phyloP scores from a whole-genome alignment of 2,113 vertebrate species.

The Protomyctophum bolini region DNA sequence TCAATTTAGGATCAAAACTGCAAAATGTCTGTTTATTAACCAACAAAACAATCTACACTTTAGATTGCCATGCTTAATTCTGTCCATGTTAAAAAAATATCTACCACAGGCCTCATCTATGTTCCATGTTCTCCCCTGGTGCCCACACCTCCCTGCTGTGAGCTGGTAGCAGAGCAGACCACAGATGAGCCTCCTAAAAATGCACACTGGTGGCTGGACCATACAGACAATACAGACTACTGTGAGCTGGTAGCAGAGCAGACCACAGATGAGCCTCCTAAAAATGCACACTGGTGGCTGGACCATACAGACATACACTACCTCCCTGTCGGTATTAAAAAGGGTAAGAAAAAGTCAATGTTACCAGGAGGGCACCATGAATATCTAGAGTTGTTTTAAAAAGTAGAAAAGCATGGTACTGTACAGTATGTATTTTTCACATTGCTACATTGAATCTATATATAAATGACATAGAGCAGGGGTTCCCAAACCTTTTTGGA shows the following conservation, averaged over 20 bases:
- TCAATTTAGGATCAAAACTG: no score
- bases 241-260: slow-evolving; percentile 16
- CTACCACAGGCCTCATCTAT: slow-evolving; percentile 77
- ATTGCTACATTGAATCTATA: no score
- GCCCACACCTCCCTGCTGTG: neutral
- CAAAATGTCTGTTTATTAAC: no score
- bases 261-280: neutral
- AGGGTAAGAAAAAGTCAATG: slow-evolving; percentile 65
- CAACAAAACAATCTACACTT: no score
- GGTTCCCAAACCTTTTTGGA: no score
- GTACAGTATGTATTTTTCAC: no score
- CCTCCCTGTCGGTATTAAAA: slow-evolving; percentile 76
- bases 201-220: slow-evolving; percentile 71
- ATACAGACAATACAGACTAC: slow-evolving; percentile 47
- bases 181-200: slow-evolving; percentile 1
- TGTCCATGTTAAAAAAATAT: neutral
- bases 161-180: slow-evolving; percentile 8
- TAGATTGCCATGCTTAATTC: no score
- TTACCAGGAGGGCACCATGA: no score
- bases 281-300: slow-evolving; percentile 63
- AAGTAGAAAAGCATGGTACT: no score
- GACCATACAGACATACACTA: slow-evolving; percentile 72
- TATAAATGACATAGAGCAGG: no score
- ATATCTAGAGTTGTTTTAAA: no score
- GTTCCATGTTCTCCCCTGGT: slow-evolving; percentile 48